phyloP scores from a whole-genome alignment of 2,888 invertebrate species.

The Erpobdella octoculata region DNA sequence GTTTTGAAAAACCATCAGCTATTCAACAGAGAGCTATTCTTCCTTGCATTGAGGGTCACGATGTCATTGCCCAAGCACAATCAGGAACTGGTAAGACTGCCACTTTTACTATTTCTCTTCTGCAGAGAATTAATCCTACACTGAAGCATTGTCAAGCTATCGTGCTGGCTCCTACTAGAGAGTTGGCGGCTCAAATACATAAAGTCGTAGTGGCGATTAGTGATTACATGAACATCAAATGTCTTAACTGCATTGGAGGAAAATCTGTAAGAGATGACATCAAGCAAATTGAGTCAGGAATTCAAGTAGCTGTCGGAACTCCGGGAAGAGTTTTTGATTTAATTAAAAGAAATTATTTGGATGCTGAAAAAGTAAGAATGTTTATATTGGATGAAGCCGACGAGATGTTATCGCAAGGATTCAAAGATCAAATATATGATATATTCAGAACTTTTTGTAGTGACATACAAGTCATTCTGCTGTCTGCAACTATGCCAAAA shows the following conservation, averaged over 20 bases:
- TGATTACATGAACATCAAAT: constrained; percentile 93
- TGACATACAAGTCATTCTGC: constrained; percentile 65
- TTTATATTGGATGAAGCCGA: constrained; percentile 52
- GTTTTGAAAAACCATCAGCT: constrained; percentile 98
- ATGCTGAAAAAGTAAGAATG: constrained; percentile 35
- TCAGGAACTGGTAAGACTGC: constrained; percentile 99
- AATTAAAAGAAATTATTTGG: constrained; percentile 25
- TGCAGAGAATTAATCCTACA: constrained; percentile 87
- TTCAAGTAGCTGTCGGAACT: constrained; percentile 95
- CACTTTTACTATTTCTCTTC: constrained; percentile 95
- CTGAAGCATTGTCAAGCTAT: constrained; percentile 88
- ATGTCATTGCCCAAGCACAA: constrained; percentile 99
- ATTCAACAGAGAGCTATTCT: constrained; percentile 98
- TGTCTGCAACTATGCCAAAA: constrained; percentile 96
- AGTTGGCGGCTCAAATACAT: constrained; percentile 67
- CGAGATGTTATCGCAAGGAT: constrained; percentile 99
- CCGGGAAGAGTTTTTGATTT: constrained; percentile 66
- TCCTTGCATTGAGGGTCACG: constrained; percentile 77
- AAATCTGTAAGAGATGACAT: constrained; percentile 96
- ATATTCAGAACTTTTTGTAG: constrained; percentile 37
- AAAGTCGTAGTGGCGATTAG: constrained; percentile 91
- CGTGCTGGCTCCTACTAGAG: constrained; percentile 89
- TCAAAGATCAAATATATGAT: constrained; percentile 74
- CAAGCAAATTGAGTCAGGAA: constrained; percentile 78
- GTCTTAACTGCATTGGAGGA: no score